Evolutionary conservation across 2,797 vertebrate genomes (phyloP).

Genomic region (Peromyscus aztecus): DNA sequence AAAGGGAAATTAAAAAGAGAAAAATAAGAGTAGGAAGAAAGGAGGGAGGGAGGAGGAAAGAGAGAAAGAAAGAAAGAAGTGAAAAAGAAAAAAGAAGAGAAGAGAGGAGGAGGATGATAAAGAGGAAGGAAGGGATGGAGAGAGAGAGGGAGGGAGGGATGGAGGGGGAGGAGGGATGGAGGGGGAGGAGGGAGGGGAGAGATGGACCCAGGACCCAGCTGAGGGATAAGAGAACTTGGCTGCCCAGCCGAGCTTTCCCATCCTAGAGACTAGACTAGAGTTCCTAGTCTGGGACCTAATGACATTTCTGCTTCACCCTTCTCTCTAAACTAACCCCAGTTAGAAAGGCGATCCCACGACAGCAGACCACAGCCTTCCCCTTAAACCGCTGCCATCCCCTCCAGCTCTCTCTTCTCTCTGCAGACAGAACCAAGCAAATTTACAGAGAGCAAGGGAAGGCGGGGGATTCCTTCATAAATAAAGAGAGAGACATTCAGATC

Average conservation of each 20-base stretch:
- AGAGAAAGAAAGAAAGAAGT: accelerated
- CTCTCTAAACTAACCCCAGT: not conserved
- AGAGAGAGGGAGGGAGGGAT: accelerated
- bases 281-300: not conserved
- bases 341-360: slow-evolving; percentile 28
- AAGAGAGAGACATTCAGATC: slow-evolving; percentile 86
- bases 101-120: not conserved
- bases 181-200: accelerated
- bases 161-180: accelerated
- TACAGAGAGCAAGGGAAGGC: slow-evolving; percentile 30
- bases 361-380: not conserved
- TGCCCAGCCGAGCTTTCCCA: not conserved
- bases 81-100: too few species aligned
- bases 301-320: not conserved
- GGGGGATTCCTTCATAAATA: slow-evolving; percentile 82
- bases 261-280: not conserved
- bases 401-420: not conserved
- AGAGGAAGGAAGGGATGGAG: too few species aligned
- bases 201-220: not conserved
- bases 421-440: slow-evolving; percentile 15
- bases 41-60: too few species aligned
- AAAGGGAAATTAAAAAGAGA: too few species aligned
- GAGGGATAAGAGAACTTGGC: not conserved
- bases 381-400: slow-evolving; percentile 22
- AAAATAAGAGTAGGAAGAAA: not conserved